Conservation (phyloP, 2,113 vertebrate genomes). For the Sylvietta virens region DNA sequence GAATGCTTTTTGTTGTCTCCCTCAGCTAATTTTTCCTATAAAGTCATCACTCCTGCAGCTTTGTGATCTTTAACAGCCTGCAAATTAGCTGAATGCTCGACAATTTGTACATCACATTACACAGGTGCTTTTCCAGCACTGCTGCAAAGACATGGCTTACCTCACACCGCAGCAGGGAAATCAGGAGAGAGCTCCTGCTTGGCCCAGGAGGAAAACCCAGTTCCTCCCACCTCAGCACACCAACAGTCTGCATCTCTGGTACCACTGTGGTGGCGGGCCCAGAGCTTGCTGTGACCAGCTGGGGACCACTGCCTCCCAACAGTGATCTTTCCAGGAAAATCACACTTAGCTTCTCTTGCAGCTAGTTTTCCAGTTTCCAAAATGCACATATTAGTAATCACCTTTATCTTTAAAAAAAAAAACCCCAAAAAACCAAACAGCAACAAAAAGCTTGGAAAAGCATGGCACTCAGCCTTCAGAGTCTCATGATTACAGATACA, state of each 20-base stretch:
- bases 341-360: not conserved
- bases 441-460: not conserved
- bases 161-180: not conserved
- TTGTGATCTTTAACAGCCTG: not conserved
- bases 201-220: not conserved
- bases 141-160: not conserved
- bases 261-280: not conserved
- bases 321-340: rapidly evolving
- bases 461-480: rapidly evolving
- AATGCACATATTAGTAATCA: not conserved
- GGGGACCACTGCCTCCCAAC: not conserved
- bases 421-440: not conserved
- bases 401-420: not conserved
- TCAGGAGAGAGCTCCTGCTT: not conserved
- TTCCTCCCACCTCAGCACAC: not conserved
- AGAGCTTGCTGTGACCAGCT: not conserved
- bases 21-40: not conserved
- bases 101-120: not conserved
- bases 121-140: not conserved
- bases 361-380: not conserved
- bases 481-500: not conserved
- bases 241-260: not conserved
- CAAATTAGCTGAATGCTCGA: not conserved
- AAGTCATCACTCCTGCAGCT: not conserved
- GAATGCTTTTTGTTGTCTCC: not conserved